Evolutionary conservation across 2,888 invertebrate species (phyloP).

Genomic region (Caenorhabditis zanzibari): DNA sequence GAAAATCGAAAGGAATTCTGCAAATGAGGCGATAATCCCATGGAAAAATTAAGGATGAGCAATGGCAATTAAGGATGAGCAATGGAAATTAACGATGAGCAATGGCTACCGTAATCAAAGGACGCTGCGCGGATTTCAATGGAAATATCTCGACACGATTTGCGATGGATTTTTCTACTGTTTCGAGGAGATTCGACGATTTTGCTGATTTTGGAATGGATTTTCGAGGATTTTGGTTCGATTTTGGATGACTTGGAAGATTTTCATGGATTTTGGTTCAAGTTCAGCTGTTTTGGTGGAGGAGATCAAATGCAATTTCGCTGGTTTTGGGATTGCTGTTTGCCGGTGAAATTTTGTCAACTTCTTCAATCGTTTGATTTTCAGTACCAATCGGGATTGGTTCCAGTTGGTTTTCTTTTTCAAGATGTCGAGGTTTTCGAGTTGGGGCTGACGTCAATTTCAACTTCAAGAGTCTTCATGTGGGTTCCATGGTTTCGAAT

Average conservation of each 20-base stretch:
- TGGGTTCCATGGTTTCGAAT: no score
- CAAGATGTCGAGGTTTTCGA: no score
- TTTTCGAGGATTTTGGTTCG: background rate
- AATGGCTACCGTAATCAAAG: background rate
- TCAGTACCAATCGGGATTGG: no score
- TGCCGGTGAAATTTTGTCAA: no score
- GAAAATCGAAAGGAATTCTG: no score
- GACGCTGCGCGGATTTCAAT: background rate
- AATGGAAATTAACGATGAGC: background rate
- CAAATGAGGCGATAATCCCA: no score
- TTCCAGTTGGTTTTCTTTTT: no score
- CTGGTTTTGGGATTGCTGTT: no score
- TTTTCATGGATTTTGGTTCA: background rate
- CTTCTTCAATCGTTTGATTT: no score
- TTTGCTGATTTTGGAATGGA: background rate
- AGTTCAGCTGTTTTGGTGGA: background rate
- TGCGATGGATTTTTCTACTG: background rate
- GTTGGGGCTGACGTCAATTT: no score
- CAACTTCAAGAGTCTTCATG: background rate
- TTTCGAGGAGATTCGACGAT: background rate
- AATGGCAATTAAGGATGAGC: no score
- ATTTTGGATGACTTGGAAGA: background rate
- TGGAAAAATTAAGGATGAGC: no score
- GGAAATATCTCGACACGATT: background rate
- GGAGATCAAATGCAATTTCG: background rate